A percentile compares a stretch with the other conserved stretches of the same genome.
These are phyloP conservation scores for Apeira syringaria DNA, from an alignment of 2,888 invertebrate genomes.

Conservation along the genomic window DNA sequence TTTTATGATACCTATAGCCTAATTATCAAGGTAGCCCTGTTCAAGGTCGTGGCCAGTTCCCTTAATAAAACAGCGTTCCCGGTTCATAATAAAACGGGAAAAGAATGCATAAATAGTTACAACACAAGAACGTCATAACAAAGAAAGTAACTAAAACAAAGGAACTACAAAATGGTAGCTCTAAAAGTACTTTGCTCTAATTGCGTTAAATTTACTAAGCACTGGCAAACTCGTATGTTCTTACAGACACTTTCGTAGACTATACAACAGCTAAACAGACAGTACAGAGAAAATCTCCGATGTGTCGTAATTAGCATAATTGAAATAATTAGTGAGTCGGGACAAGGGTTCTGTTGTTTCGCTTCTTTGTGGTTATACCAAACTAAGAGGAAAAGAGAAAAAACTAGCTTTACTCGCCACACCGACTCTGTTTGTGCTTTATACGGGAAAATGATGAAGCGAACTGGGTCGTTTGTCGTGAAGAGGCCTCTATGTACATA, in stretches of 20 bases:
- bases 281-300: background rate
- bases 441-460: too few species aligned
- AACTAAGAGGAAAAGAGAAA: background rate
- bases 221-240: background rate
- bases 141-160: slow-evolving; percentile 12
- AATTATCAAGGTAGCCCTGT: too few species aligned
- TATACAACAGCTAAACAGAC: background rate
- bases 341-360: background rate
- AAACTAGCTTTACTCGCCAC: too few species aligned
- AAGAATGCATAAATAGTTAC: background rate
- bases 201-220: slow-evolving; percentile 22
- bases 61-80: too few species aligned
- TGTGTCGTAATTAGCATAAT: background rate
- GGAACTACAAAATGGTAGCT: background rate
- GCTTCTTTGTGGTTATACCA: background rate
- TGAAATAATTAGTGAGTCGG: background rate
- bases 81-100: too few species aligned
- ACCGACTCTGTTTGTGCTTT: too few species aligned
- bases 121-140: too few species aligned
- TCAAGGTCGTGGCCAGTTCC: too few species aligned
- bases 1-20: too few species aligned
- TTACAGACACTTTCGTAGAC: background rate
- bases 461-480: too few species aligned
- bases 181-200: slow-evolving; percentile 9
- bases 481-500: too few species aligned